Percentiles rank a stretch among this genome's conserved stretches.
phyloP scores from a whole-genome alignment of 2,888 invertebrate species.

The Tetramorium bicarinatum region DNA sequence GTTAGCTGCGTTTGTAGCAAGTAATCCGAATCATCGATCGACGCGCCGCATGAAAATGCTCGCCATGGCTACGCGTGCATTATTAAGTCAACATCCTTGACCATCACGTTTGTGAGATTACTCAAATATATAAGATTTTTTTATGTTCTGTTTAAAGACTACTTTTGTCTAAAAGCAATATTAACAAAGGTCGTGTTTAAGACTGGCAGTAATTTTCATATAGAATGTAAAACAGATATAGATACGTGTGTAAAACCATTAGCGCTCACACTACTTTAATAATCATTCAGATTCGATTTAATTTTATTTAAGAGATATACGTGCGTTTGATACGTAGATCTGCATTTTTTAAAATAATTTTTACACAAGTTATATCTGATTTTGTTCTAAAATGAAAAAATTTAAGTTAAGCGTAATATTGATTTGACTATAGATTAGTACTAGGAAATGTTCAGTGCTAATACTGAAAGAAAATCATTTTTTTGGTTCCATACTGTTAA shows the following conservation, averaged over 20 bases:
- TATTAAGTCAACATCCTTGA: constrained; percentile 84
- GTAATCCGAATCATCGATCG: constrained; percentile 90
- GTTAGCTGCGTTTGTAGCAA: constrained; percentile 90
- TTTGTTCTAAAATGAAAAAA: constrained; percentile 11
- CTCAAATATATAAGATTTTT: constrained; percentile 56
- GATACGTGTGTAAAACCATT: constrained; percentile 33
- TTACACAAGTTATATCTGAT: not conserved
- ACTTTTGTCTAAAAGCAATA: constrained; percentile 65
- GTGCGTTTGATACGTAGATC: constrained; percentile 6
- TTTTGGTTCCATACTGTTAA: not conserved
- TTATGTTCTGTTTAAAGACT: constrained; percentile 69
- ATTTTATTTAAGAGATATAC: constrained; percentile 15
- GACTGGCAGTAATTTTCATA: constrained; percentile 66
- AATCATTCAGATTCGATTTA: constrained; percentile 38
- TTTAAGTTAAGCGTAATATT: constrained; percentile 25
- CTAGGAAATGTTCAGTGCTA: constrained; percentile 21
- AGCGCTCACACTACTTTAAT: constrained; percentile 17
- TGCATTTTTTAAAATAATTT: constrained; percentile 31
- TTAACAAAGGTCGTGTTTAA: constrained; percentile 59
- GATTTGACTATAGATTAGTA: constrained; percentile 24
- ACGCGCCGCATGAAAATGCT: constrained; percentile 90
- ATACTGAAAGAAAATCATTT: constrained; percentile 7
- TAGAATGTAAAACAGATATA: constrained; percentile 55
- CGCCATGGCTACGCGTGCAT: constrained; percentile 90
- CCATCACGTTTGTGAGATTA: constrained; percentile 45